These are phyloP conservation scores for Spea multiplicata DNA, from an alignment of 2,113 vertebrate genomes.

Conservation along the genomic window DNA sequence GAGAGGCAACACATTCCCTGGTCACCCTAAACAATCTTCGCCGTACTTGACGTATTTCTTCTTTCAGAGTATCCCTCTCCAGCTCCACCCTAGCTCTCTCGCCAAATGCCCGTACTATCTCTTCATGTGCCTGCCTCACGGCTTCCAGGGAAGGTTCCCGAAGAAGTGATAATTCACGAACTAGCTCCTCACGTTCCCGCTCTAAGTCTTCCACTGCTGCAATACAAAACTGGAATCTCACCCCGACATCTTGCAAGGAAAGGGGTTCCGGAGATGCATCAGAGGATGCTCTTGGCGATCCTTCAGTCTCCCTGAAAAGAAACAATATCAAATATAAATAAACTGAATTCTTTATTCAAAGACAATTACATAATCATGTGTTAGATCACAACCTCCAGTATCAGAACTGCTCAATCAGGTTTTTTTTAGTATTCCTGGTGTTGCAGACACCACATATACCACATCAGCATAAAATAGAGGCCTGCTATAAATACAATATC, in stretches of 20 bases:
- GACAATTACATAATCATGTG: too few species aligned
- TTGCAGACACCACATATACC: too few species aligned
- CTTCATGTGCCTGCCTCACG: conserved; percentile 70
- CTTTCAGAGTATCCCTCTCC: conserved; percentile 76
- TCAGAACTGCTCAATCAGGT: too few species aligned
- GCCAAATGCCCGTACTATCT: conserved; percentile 74
- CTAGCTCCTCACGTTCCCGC: conserved; percentile 72
- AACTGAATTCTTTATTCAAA: too few species aligned
- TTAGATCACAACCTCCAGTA: too few species aligned
- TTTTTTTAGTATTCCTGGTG: too few species aligned
- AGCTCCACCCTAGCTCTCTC: conserved; percentile 77
- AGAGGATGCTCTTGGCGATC: not conserved
- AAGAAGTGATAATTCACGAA: conserved; percentile 73
- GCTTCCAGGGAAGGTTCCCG: conserved; percentile 72
- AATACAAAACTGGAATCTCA: conserved; percentile 75
- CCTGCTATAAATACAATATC: too few species aligned
- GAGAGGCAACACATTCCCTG: conserved; percentile 79
- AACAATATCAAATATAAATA: not conserved
- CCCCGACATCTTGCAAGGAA: conserved; percentile 61
- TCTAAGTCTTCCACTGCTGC: conserved; percentile 77
- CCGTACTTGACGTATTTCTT: conserved; percentile 77
- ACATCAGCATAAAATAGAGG: too few species aligned
- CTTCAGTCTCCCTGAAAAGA: conserved; percentile 2
- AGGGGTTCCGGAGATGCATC: conserved; percentile 29
- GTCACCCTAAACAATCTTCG: conserved; percentile 79